Percentiles rank a stretch among this genome's conserved stretches.
These are phyloP conservation scores for Pantherophis vulpinus DNA, from an alignment of 2,797 vertebrate genomes.

Conservation along the genomic window DNA sequence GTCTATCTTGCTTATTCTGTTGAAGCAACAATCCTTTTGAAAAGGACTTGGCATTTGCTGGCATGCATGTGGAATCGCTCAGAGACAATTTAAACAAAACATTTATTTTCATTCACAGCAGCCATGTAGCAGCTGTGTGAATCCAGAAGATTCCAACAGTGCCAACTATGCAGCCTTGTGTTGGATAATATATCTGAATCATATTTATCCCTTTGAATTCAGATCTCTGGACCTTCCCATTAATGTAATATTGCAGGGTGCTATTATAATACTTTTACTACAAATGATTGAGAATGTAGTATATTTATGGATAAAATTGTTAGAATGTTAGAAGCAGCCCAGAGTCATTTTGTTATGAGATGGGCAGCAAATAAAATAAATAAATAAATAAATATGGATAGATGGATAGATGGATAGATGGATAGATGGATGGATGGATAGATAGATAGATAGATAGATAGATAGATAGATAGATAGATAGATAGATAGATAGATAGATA, in stretches of 20 bases:
- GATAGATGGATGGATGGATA: too few relatives aligned
- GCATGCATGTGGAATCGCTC: background rate
- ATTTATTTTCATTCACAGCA: background rate
- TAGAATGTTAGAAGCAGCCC: background rate
- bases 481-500: background rate
- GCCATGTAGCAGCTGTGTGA: background rate
- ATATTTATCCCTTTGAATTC: background rate
- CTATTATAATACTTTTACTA: background rate
- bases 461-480: background rate
- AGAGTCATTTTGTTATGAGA: background rate
- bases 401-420: too few relatives aligned
- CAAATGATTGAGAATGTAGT: background rate
- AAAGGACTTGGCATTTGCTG: background rate
- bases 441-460: background rate
- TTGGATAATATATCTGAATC: background rate
- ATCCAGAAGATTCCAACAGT: background rate
- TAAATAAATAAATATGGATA: background rate
- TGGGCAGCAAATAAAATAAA: background rate
- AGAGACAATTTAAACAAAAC: background rate
- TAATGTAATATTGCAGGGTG: background rate
- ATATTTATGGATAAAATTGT: background rate
- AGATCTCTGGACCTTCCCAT: background rate
- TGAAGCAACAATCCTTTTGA: background rate
- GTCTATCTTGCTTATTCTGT: background rate
- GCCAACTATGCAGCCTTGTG: background rate